Base-by-base conservation (phyloP, 1,140 invertebrate genomes). In the Drosophila hydei region DNA sequence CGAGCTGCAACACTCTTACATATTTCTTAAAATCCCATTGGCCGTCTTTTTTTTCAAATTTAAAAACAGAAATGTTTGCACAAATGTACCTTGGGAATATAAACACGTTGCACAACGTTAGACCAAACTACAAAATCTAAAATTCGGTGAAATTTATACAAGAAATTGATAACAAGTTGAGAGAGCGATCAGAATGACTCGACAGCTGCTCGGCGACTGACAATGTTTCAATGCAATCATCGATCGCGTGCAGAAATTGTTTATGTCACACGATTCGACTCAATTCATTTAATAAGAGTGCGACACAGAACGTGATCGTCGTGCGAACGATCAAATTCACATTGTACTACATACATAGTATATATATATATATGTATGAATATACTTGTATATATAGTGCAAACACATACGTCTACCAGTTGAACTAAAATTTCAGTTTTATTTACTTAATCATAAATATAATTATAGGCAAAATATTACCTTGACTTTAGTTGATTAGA, bases 291-390 rank as follows among this genome's bases (percentile, higher is more conserved):
- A 74, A 87, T 72, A 52, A 74, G 23, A 51, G 50, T 6, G 30
- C 36, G 43, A 42, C 38, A 38, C 5, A 59, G 79, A 87, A 87
- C 80, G 81, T 87, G 81, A 87, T 77, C 69, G 48, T 67, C 43
- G 62, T 68, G 70, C 30, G 52, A 36, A 42, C 52, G 55, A 25
- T 11, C 45, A 27, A 56, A 60, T 68, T 33, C 6, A 21, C 47
- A 48, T 55, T 75, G 61, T 3, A 21, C 8, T 45, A 45, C 19
- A 45, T n/a, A 4, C 18, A 45, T 40, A 18, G 27, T 0, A 14
- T n/a, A 8, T 21, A 48, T 27, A 19, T 14, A 48, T n/a, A n/a
- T n/a, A n/a, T n/a, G n/a, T n/a, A n/a, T n/a, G n/a, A n/a, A n/a
- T n/a, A n/a, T n/a, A n/a, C n/a, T n/a, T n/a, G n/a, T n/a, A n/a